Conservation (phyloP, 2,113 vertebrate species). For the Gambusia holbrooki region DNA sequence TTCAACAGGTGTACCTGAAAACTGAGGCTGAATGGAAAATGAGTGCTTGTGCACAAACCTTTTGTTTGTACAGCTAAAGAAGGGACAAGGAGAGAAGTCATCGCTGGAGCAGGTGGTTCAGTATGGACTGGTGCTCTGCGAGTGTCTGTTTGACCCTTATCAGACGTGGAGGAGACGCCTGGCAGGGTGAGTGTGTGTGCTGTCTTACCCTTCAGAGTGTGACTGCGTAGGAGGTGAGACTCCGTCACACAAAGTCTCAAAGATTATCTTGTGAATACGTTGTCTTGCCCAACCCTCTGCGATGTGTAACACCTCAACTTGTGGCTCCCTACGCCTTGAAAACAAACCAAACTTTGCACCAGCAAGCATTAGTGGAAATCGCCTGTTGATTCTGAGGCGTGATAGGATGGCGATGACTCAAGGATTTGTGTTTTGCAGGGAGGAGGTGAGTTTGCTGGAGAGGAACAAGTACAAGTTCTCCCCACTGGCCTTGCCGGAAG, state of each 20-base stretch:
- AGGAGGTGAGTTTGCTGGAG: constrained; percentile 88
- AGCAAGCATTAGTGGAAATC: background rate
- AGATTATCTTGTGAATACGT: constrained; percentile 8
- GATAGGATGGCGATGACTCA: constrained; percentile 38
- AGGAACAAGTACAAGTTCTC: constrained; percentile 95
- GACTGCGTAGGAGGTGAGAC: constrained; percentile 59
- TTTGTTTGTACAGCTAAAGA: constrained; percentile 82
- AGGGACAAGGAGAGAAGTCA: constrained; percentile 54
- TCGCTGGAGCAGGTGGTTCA: constrained; percentile 82
- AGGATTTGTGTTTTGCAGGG: constrained; percentile 79
- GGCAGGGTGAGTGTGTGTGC: constrained; percentile 83
- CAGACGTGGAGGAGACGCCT: constrained; percentile 92
- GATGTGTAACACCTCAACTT: constrained; percentile 26
- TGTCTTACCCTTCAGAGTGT: constrained; percentile 14
- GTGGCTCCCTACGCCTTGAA: constrained; percentile 23
- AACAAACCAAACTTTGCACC: constrained; percentile 22
- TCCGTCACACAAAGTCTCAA: constrained; percentile 27
- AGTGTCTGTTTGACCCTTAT: constrained; percentile 94
- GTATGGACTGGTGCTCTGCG: constrained; percentile 88
- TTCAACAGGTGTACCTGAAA: background rate
- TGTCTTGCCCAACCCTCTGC: constrained; percentile 48
- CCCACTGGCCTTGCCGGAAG: constrained; percentile 83
- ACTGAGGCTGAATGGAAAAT: constrained; percentile 24
- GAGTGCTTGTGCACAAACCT: constrained; percentile 4
- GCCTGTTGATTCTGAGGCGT: constrained; percentile 14